Base-by-base conservation (phyloP, 1,140 invertebrate species). In the Anastrepha ludens region DNA sequence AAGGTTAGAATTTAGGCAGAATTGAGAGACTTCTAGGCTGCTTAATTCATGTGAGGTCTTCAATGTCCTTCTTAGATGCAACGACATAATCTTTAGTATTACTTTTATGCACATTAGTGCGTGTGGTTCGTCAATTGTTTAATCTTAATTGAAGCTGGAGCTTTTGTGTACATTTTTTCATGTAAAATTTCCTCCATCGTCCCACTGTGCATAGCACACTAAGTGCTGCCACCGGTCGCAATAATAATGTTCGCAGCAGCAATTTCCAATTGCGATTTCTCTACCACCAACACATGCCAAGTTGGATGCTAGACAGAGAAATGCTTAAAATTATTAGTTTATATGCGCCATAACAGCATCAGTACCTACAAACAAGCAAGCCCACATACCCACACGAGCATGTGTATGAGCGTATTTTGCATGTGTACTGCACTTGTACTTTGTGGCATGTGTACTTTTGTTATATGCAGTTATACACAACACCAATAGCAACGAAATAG, bases 241-340 rank as follows among this genome's bases (percentile, higher is more conserved):
- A n/a, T 81, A 81, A 55, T 55, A 55, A 81, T 81, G 17, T 55
- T 20, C 74, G 47, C 74, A 81, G 47, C 50, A 58, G 47, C 17
- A 81, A 81, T 81, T 81, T 81, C 74, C 47, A 81, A 81, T 81
- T 81, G 47, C 74, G 47, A 81, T 81, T 81, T 81, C 47, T 81
- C 50, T 29, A 58, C 47, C 74, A 81, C 74, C 13, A 81, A 55
- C 74, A 81, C 74, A 81, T 81, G 47, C 47, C 74, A 41, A 81
- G 47, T 20, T 20, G 47, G 11, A 13, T 29, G 50, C 74, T 9
- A 55, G 47, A 55, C 74, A 50, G 74, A 58, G 44, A 29, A 81
- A 81, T 81, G 74, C 74, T 81, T 81, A 81, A 81, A 81, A 81
- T 81, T 81, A 81, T 81, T 81, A 81, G 47, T 81, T 81, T 81